Evolutionary conservation across 2,113 vertebrate genomes (phyloP), one percentile per base, ranked within the genome.

Genomic region (Verasper variegatus): DNA sequence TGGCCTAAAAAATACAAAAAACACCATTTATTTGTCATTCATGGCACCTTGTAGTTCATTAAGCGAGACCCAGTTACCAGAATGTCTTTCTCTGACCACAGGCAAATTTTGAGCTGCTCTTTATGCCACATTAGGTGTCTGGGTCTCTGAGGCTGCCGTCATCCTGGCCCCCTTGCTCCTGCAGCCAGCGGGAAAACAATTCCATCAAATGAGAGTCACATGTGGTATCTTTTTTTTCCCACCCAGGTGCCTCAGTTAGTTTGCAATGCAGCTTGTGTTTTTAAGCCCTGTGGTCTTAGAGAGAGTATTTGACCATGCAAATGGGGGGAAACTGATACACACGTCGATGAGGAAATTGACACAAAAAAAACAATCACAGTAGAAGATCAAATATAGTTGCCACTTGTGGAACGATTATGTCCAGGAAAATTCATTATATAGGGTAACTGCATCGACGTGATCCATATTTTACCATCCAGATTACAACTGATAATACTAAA

Each of bases 1-100:
- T 77, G 66, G 68, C 62, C 71, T 18, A 56, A 56, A 56, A 81
- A 83, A 81, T 68, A 47, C 18, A 69, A 74, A 84, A 58, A 54
- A 42, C 52, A 74, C 84, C 35, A 84, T 87, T 85, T 91, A 90
- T 91, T 92, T 92, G 83, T 89, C 86, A 91, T 92, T 89, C 81
- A 88, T 77, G 51, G 60, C 59, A 31, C 66, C 52, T 89, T 86
- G 83, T 66, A 87, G 85, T 89, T 92, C 74, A 93, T 91, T 89
- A 91, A 83, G 84, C 79, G 84, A 63, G 63, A 85, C 67, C 74
- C 74, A 85, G 84, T 83, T 78, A 85, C 57, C 86, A 91, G 54
- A 89, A 70, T 77, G 55, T 74, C 61, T 72, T 5, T 60, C 42
- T 69, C 23, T 27, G 14, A 87, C 71, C 66, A 87, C 24, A 45